phyloP scores from a whole-genome alignment of 2,113 vertebrate genomes.

The Nycticebus coucang region DNA sequence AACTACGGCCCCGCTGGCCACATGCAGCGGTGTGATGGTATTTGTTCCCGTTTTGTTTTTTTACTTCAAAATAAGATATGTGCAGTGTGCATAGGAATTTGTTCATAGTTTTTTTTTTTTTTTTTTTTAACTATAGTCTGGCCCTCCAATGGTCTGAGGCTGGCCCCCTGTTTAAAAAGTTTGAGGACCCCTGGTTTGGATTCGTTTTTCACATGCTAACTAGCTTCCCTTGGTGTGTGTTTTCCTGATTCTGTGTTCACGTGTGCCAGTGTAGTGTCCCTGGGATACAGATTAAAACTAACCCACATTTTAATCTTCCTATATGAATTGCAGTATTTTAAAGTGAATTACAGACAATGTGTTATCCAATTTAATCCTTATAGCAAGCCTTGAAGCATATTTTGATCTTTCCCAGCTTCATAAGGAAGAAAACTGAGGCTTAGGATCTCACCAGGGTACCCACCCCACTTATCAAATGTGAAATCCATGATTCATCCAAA shows the following conservation, averaged over 20 bases:
- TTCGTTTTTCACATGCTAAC: slow-evolving; percentile 61
- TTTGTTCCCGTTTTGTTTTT: too few relatives aligned
- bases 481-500: background rate
- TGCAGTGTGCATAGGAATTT: too few relatives aligned
- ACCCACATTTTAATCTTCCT: slow-evolving; percentile 40
- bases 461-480: background rate
- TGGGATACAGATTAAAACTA: slow-evolving; percentile 46
- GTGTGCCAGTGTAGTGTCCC: slow-evolving; percentile 58
- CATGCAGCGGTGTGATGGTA: too few relatives aligned
- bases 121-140: too few relatives aligned
- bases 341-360: slow-evolving; percentile 45
- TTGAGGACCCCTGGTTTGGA: slow-evolving; percentile 23
- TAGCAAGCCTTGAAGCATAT: background rate
- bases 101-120: too few relatives aligned
- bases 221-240: background rate
- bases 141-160: too few relatives aligned
- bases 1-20: too few relatives aligned
- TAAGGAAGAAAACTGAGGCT: background rate
- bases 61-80: too few relatives aligned
- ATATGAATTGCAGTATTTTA: slow-evolving; percentile 57
- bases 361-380: slow-evolving; percentile 47
- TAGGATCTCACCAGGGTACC: background rate
- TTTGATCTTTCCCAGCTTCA: background rate
- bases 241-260: slow-evolving; percentile 42
- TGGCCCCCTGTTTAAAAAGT: too few relatives aligned